Conservation (phyloP, 2,888 invertebrate genomes). For the Eubasilissa splendida region DNA sequence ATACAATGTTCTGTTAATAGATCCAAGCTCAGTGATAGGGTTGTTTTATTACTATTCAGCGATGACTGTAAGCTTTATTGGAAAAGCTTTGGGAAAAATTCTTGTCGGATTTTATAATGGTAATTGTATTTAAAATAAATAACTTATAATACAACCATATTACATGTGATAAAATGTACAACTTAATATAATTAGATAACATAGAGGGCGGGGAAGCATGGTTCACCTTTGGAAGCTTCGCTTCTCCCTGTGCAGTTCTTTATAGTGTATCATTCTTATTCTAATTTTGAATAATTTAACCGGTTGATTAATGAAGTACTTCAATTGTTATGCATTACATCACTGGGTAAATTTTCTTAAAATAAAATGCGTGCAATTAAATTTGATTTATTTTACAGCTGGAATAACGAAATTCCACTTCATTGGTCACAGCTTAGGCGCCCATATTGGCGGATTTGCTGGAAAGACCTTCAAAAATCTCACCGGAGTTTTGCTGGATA, state of each 20-base stretch:
- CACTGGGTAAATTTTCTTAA: too few species aligned
- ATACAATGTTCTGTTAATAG: slow-evolving; percentile 65
- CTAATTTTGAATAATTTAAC: too few species aligned
- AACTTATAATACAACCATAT: too few species aligned
- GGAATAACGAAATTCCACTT: slow-evolving; percentile 39
- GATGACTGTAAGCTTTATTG: slow-evolving; percentile 67
- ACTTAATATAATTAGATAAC: too few species aligned
- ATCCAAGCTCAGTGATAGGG: slow-evolving; percentile 66
- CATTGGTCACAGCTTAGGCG: slow-evolving; percentile 54
- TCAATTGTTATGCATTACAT: background rate
- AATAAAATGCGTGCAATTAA: too few species aligned
- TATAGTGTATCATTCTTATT: too few species aligned
- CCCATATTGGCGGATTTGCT: slow-evolving; percentile 53
- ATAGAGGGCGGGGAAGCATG: too few species aligned
- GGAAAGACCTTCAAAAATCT: slow-evolving; percentile 43
- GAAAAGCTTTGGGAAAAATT: slow-evolving; percentile 63
- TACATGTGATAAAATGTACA: too few species aligned
- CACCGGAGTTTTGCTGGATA: slow-evolving; percentile 50
- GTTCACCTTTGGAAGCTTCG: too few species aligned
- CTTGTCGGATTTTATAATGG: slow-evolving; percentile 64
- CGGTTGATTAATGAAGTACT: too few species aligned
- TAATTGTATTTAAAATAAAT: slow-evolving; percentile 56
- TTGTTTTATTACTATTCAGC: slow-evolving; percentile 67
- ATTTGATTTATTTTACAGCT: background rate
- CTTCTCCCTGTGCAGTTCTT: too few species aligned